Base-by-base conservation (phyloP, 2,113 vertebrate genomes). In the Phalacrocorax brasilianus region DNA sequence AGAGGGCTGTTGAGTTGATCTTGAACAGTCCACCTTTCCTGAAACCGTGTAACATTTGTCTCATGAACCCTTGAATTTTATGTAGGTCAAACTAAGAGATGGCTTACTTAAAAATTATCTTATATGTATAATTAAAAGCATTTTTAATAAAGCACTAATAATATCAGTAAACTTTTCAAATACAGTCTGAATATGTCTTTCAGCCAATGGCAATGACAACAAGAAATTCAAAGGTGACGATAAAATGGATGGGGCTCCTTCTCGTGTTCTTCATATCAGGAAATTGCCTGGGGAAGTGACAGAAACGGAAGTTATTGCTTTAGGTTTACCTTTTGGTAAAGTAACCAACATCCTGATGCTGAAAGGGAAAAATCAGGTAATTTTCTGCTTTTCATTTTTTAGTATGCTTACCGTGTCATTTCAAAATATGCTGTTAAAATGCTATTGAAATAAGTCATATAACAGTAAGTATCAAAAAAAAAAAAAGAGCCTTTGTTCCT, bases 281-380 rank as follows among this genome's bases (percentile, higher is more conserved):
- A 99, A 99, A 92, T 98, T 99, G 89, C 99, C 99, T 86, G 99
- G 98, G 61, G 99, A 99, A 97, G 99, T 99, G 72, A 99, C 99
- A 15, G 99, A 99, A 95, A 99, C 99, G 5, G 99, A 99, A 98
- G 99, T 99, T 96, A 99, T 99, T 91, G 99, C 99, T 93, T 98
- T 99, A 77, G 99, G 99, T 61, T 98, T 99, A 89, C 99, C 99
- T 84, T 99, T 99, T 95, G 99, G 99, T 85, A 99, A 99, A 97
- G 99, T 99, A 95, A 99, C 99, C 90, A 99, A 99, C 95, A 99
- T 99, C 97, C 98, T 99, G 49, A 99, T 99, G 78, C 97, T 99
- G 79, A 99, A 99, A 98, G 99, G 99, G 89, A 99, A 99, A 96
- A 99, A 99, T 95, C 99, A 99, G 99, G 99, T 99, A 97, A 97